phyloP scores from a whole-genome alignment of 2,797 vertebrate genomes.

The Diceros bicornis region DNA sequence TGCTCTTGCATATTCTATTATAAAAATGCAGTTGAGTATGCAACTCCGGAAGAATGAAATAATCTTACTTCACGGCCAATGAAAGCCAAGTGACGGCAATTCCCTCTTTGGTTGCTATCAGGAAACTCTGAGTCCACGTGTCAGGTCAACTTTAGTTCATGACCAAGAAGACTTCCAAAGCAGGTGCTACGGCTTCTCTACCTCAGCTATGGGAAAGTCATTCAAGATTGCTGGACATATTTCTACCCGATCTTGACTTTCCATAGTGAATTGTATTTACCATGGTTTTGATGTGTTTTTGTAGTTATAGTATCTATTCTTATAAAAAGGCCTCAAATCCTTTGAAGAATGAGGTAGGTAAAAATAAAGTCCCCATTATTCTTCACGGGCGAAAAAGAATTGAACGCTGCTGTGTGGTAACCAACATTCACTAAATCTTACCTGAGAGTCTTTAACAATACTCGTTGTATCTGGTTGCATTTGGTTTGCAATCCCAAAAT shows the following conservation, averaged over 20 bases:
- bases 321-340: conserved; percentile 44
- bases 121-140: conserved; percentile 10
- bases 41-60: conserved; percentile 47
- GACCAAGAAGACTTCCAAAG: conserved; percentile 35
- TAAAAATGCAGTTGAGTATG: not conserved
- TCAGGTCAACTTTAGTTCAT: conserved; percentile 16
- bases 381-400: not conserved
- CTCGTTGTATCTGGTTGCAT: conserved; percentile 99
- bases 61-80: not conserved
- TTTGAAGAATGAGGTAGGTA: conserved; percentile 23
- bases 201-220: conserved; percentile 34
- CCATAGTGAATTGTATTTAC: conserved; percentile 26
- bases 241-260: conserved; percentile 15
- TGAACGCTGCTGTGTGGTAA: not conserved
- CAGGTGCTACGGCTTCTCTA: not conserved
- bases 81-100: not conserved
- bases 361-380: conserved; percentile 37
- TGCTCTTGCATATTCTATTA: not conserved
- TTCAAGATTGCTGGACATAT: not conserved
- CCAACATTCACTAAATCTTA: conserved; percentile 82
- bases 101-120: conserved; percentile 25
- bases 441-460: conserved; percentile 98
- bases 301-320: not conserved
- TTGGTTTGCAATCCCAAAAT: conserved; percentile 98
- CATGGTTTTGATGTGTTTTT: conserved; percentile 14